Conservation (phyloP, 2,888 invertebrate species). For the Callyntrura guangdongensis region DNA sequence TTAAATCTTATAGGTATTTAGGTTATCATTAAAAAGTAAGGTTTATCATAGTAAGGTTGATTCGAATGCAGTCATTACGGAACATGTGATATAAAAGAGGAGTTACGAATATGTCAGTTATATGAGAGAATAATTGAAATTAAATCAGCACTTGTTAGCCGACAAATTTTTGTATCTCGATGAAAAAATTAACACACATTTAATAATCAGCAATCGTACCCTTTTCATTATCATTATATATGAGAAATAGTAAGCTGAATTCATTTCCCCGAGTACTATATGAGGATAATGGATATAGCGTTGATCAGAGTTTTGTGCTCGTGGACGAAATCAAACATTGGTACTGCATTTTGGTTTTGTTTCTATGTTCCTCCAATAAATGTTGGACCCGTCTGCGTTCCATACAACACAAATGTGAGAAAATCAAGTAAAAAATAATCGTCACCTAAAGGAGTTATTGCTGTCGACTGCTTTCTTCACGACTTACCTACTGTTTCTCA, state of each 20-base stretch:
- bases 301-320: conserved; percentile 72
- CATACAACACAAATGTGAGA: too few species aligned
- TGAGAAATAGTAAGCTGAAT: conserved; percentile 50
- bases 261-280: neutral
- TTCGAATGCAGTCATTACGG: too few species aligned
- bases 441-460: too few species aligned
- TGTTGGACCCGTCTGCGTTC: conserved; percentile 88
- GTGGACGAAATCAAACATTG: conserved; percentile 78
- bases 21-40: too few species aligned
- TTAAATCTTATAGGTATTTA: neutral
- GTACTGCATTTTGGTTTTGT: conserved; percentile 82
- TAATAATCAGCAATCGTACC: neutral
- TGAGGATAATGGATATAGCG: neutral
- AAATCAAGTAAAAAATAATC: neutral
- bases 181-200: too few species aligned
- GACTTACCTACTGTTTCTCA: conserved; percentile 88
- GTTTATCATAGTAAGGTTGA: too few species aligned
- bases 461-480: too few species aligned
- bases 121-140: too few species aligned
- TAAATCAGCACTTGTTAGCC: too few species aligned
- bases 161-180: too few species aligned
- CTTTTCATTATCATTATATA: conserved; percentile 45
- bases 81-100: too few species aligned
- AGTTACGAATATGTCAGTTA: too few species aligned
- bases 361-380: conserved; percentile 86